Percentiles rank a stretch among this genome's conserved stretches.
These are phyloP conservation scores for Hyposoter didymator DNA, from an alignment of 2,888 invertebrate genomes.

Conservation along the genomic window DNA sequence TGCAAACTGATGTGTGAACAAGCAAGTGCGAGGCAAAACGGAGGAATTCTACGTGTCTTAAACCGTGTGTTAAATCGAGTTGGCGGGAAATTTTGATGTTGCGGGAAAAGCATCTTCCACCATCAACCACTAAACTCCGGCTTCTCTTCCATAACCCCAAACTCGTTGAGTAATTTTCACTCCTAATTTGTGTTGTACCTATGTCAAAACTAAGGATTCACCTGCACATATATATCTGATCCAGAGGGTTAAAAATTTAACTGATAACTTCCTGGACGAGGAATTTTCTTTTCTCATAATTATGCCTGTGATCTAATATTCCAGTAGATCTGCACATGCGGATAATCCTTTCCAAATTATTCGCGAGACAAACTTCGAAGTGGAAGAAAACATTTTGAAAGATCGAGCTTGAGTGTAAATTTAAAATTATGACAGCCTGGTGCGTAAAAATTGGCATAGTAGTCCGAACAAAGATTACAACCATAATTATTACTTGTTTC, in stretches of 20 bases:
- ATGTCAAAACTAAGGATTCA: conserved; percentile 11
- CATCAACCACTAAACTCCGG: conserved; percentile 29
- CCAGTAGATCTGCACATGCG: background rate
- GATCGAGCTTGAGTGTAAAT: background rate
- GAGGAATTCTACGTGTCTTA: conserved; percentile 60
- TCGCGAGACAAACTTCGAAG: background rate
- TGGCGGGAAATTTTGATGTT: conserved; percentile 60
- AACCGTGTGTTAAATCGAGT: conserved; percentile 63
- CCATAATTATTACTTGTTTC: too few species aligned
- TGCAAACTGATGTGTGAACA: conserved; percentile 24
- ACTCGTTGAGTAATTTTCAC: conserved; percentile 61
- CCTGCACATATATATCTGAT: background rate
- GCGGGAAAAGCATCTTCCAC: conserved; percentile 35
- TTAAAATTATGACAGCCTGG: too few species aligned
- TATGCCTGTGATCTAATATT: background rate
- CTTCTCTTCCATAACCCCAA: conserved; percentile 42
- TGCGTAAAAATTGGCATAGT: background rate
- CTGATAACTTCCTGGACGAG: too few species aligned
- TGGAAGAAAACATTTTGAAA: background rate
- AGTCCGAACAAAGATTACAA: background rate
- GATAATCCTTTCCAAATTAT: background rate
- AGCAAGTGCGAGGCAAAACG: conserved; percentile 24
- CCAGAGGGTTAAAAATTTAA: background rate
- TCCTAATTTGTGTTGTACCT: conserved; percentile 50
- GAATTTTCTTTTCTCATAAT: background rate